These are phyloP conservation scores for Thrips palmi DNA, from an alignment of 1,140 invertebrate species.

Conservation along the genomic window DNA sequence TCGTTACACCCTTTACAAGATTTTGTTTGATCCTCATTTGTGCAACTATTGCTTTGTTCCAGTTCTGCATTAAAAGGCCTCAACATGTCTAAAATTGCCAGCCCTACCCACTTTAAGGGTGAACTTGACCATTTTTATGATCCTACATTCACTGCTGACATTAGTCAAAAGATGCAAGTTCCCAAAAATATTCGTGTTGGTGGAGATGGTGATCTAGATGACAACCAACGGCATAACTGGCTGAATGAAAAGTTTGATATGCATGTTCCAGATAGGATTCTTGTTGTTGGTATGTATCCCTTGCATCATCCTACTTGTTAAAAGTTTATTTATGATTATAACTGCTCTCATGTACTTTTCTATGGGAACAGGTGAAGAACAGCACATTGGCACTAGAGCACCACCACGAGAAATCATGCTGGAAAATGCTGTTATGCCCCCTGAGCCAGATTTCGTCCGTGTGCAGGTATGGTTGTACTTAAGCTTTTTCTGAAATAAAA, in stretches of 20 bases:
- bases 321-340: not conserved
- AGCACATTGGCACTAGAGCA: slow-evolving; percentile 58
- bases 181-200: slow-evolving; percentile 56
- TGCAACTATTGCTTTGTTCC: no score
- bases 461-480: slow-evolving; percentile 31
- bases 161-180: slow-evolving; percentile 57
- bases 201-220: slow-evolving; percentile 43
- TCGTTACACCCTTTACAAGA: no score
- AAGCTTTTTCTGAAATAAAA: slow-evolving; percentile 3
- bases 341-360: not conserved
- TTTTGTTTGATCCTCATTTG: no score
- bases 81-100: slow-evolving; percentile 35
- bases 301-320: slow-evolving; percentile 7
- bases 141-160: slow-evolving; percentile 49
- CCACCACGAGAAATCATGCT: slow-evolving; percentile 64
- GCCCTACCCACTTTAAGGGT: slow-evolving; percentile 36
- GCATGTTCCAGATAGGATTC: slow-evolving; percentile 78
- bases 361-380: slow-evolving; percentile 42
- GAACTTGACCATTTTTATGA: slow-evolving; percentile 45
- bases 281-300: slow-evolving; percentile 52
- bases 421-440: slow-evolving; percentile 58
- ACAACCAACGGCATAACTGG: slow-evolving; percentile 22
- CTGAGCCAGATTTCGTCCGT: slow-evolving; percentile 46
- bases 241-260: slow-evolving; percentile 57
- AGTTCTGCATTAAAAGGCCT: no score